Base-by-base conservation (phyloP, 1,140 invertebrate species). In the Ips nitidus region DNA sequence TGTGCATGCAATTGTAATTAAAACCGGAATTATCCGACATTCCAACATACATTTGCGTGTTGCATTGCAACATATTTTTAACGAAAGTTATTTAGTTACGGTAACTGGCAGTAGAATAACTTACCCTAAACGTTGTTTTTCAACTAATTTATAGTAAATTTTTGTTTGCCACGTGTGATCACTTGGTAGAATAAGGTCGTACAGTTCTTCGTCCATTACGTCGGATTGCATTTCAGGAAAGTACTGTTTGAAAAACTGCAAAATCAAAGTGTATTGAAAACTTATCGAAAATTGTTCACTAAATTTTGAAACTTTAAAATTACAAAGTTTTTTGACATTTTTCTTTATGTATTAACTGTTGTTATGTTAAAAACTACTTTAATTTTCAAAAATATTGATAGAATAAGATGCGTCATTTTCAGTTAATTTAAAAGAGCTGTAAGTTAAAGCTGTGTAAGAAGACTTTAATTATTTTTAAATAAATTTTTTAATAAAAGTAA, bases 71-170 rank as follows among this genome's bases (percentile, higher is more conserved):
- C 22, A 22, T 22, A 22, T 22, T 22, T 22, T 22, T 6, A 55
- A 37, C 36, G 7, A 6, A 55, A 22, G 38, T 6, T 22, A 6
- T 37, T 55, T 7, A 39, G 22, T 55, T 55, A 37, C 36, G n/a
- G 37, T 39, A 1, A n/a, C 53, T 4, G 53, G 1, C 2, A 36
- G 22, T 37, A 37, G 57, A 59, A 59, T 42, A 37, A 66, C 69
- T 66, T 66, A 71, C 64, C 64, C 64, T 41, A 74, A 38, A 65
- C 88, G 84, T 78, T 92, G 90, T 64, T 90, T 83, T 55, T 88
- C 86, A 2, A 92, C 86, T n/a, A 92, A 81, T 64, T 84, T 83
- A 74, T 89, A 91, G 75, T 92, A 92, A 75, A 90, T 88, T 71
- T 86, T 86, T 7, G 89, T 84, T 63, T 89, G 82, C 87, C 89